Conservation (phyloP, 1,140 invertebrate genomes). For the Ceratina japonica region DNA sequence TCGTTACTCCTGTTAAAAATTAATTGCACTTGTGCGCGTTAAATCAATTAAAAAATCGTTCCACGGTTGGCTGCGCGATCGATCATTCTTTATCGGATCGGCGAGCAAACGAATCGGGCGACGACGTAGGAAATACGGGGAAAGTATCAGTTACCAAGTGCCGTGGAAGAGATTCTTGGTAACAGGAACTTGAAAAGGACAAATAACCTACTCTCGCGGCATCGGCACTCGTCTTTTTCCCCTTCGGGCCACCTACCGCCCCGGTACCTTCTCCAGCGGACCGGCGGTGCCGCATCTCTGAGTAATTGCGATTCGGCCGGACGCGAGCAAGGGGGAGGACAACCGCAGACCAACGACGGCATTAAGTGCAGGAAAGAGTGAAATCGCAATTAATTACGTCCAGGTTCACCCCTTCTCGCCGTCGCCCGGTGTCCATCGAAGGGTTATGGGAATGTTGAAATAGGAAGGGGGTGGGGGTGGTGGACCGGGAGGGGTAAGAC, state of each 20-base stretch:
- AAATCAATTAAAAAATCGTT: too few relatives aligned
- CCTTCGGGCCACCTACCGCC: neutral
- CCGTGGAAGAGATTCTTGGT: neutral
- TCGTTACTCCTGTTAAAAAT: too few relatives aligned
- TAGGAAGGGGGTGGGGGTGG: too few relatives aligned
- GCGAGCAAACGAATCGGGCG: neutral
- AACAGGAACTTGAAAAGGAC: constrained; percentile 35
- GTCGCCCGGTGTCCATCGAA: constrained; percentile 54
- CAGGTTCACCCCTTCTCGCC: constrained; percentile 53
- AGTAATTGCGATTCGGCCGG: constrained; percentile 72
- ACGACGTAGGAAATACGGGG: neutral
- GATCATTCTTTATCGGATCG: neutral
- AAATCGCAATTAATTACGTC: constrained; percentile 74
- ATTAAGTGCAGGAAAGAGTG: constrained; percentile 72
- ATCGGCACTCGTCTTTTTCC: constrained; percentile 37
- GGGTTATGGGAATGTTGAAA: constrained; percentile 56
- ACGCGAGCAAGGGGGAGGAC: constrained; percentile 59
- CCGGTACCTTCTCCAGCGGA: constrained; percentile 29
- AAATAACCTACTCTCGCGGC: constrained; percentile 53
- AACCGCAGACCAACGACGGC: constrained; percentile 62
- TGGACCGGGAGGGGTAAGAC: constrained; percentile 37
- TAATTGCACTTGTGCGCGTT: too few relatives aligned
- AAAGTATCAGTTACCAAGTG: neutral
- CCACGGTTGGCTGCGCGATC: neutral
- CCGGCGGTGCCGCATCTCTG: constrained; percentile 58